Base-by-base conservation (phyloP, 2,113 vertebrate genomes). In the Nyctereutes procyonoides region DNA sequence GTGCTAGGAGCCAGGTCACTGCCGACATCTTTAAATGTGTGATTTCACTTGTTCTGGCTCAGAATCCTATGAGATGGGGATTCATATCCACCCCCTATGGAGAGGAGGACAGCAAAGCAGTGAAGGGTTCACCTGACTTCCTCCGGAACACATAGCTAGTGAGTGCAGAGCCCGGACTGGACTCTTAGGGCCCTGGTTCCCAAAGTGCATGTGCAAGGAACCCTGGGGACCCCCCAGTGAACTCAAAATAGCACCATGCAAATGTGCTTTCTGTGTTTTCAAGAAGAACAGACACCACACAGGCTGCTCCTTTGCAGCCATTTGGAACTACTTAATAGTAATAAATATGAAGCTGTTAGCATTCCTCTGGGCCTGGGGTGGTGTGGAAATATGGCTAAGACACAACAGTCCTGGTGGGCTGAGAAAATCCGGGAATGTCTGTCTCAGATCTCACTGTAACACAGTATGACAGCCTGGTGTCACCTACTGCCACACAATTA, bases 401-500 rank as follows among this genome's bases (percentile, higher is more conserved):
- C n/a, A 2, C 6, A 0, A 5, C 26, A 43, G 48, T 19, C 43
- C 14, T 26, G 43, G 5, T 12, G 73, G 24, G 4, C 62, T 20
- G 62, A 38, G 89, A 14, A 11, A 14, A 17, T 32, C 30, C 3
- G 19, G 56, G 71, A 2, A 51, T 5, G 19, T n/a, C 13, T 16
- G 35, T n/a, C 30, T 74, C 20, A 7, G 65, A 4, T 11, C 73
- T 63, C 30, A 17, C 14, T 24, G 16, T 7, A 3, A 26, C 35
- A 1, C 8, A 13, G 3, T 10, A 10, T 8, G 24, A 16, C 6
- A 7, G 73, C 1, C 48, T 2, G 51, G 4, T 1, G 17, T 38
- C 3, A 0, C 51, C 35, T n/a, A 4, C 19, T 0, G 22, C 58
- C 62, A 24, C 1, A 2, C 43, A 53, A 1, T 62, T 5, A 53